phyloP scores from a whole-genome alignment of 2,797 vertebrate genomes.

The Borostomias antarcticus region DNA sequence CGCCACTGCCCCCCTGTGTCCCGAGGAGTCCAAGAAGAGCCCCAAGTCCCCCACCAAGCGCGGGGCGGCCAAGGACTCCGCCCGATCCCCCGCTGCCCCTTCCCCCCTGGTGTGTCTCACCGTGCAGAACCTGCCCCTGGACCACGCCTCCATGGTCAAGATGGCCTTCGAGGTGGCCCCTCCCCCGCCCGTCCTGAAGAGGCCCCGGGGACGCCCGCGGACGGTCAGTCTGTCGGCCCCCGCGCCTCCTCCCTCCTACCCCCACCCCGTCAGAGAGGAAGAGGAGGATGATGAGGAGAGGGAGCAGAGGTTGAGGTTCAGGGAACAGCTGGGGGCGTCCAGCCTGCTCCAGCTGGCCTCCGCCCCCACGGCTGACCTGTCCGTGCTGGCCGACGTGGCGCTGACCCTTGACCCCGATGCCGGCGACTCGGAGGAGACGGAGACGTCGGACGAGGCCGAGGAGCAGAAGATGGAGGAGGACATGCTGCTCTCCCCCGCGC shows the following conservation, averaged over 20 bases:
- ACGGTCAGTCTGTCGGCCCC: constrained; percentile 57
- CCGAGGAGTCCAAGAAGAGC: constrained; percentile 26
- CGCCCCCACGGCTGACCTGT: constrained; percentile 74
- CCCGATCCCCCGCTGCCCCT: constrained; percentile 53
- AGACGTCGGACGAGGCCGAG: constrained; percentile 85
- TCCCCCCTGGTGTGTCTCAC: constrained; percentile 78
- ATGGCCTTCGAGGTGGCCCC: constrained; percentile 77
- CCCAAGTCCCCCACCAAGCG: constrained; percentile 66
- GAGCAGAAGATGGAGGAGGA: constrained; percentile 77
- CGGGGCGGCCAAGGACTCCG: constrained; percentile 62
- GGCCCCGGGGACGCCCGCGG: constrained; percentile 71
- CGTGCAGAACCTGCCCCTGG: constrained; percentile 88
- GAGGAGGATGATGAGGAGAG: constrained; percentile 67
- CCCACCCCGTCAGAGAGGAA: constrained; percentile 61
- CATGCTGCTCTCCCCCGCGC: constrained; percentile 51
- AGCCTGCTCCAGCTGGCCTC: constrained; percentile 80
- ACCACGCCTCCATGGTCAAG: constrained; percentile 89
- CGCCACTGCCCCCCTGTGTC: constrained; percentile 10
- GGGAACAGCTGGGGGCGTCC: constrained; percentile 79
- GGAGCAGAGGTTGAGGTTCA: constrained; percentile 69
- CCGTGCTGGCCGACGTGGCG: constrained; percentile 83
- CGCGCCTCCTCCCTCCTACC: constrained; percentile 35
- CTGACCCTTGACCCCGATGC: constrained; percentile 76
- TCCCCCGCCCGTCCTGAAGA: constrained; percentile 50
- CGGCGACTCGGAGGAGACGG: constrained; percentile 82